A percentile compares a stretch with the other conserved stretches of the same genome.
Conservation (phyloP, 2,797 vertebrate species). For the Aotus griseimembra region DNA sequence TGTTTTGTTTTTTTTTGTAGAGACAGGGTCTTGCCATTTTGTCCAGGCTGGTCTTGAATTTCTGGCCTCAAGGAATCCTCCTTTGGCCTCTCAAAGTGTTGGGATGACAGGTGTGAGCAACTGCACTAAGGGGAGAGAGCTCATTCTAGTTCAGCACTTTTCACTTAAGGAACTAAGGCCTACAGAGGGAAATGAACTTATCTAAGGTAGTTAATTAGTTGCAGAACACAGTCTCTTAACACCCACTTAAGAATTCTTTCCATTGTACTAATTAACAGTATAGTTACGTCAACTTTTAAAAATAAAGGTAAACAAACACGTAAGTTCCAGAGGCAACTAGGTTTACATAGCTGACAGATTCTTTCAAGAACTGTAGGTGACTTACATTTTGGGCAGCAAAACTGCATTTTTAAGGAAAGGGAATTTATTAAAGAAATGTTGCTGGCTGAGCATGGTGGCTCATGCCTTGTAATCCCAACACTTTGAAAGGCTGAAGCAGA, state of each 20-base stretch:
- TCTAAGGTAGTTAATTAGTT: constrained; percentile 65
- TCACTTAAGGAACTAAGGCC: constrained; percentile 52
- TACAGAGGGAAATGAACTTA: constrained; percentile 48
- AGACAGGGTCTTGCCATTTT: neutral
- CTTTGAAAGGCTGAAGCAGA: neutral
- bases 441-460: neutral
- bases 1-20: neutral
- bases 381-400: constrained; percentile 25
- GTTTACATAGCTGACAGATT: neutral
- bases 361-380: constrained; percentile 31
- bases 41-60: neutral
- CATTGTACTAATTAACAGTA: constrained; percentile 61
- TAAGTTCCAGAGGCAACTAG: neutral
- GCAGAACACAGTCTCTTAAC: constrained; percentile 55
- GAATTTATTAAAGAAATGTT: constrained; percentile 28
- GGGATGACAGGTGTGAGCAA: neutral
- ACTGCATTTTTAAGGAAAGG: constrained; percentile 43
- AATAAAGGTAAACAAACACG: neutral
- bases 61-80: neutral
- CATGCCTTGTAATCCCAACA: neutral
- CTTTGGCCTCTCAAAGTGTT: neutral
- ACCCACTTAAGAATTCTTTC: constrained; percentile 62
- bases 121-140: neutral
- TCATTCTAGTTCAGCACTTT: constrained; percentile 46
- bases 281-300: constrained; percentile 53